A percentile compares a stretch with the other conserved stretches of the same genome.
Conservation (phyloP, 1,140 invertebrate genomes). For the Phocides pigmalion region DNA sequence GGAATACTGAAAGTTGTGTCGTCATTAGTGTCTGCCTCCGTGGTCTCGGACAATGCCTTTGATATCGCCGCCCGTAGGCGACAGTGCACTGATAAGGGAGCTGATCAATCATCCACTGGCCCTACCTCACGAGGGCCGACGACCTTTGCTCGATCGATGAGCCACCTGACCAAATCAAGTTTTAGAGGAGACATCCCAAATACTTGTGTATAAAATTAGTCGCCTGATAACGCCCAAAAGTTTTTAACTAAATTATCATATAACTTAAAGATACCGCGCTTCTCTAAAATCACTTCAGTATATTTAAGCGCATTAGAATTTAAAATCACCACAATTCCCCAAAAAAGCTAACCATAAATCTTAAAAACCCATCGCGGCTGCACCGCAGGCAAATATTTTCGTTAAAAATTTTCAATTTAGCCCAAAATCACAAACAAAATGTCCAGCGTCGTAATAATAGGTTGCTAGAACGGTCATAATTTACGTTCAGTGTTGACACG, state of each 20-base stretch:
- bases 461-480: slow-evolving; percentile 72
- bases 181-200: slow-evolving; percentile 61
- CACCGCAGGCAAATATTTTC: slow-evolving; percentile 71
- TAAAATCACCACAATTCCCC: slow-evolving; percentile 53
- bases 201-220: slow-evolving; percentile 49
- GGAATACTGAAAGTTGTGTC: slow-evolving; percentile 18
- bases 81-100: slow-evolving; percentile 72
- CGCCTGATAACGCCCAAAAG: slow-evolving; percentile 43
- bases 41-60: slow-evolving; percentile 75
- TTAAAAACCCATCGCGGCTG: slow-evolving; percentile 62
- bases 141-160: slow-evolving; percentile 54
- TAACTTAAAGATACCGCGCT: slow-evolving; percentile 34
- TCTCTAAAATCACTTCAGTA: slow-evolving; percentile 31
- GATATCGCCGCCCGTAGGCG: slow-evolving; percentile 75
- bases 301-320: slow-evolving; percentile 53
- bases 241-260: slow-evolving; percentile 34
- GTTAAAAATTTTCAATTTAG: slow-evolving; percentile 74
- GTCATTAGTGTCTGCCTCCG: slow-evolving; percentile 59
- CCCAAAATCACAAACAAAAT: slow-evolving; percentile 76
- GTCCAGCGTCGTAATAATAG: slow-evolving; percentile 75
- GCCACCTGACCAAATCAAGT: slow-evolving; percentile 73
- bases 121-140: slow-evolving; percentile 75
- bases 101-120: slow-evolving; percentile 78
- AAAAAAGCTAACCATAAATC: slow-evolving; percentile 68
- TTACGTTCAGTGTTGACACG: slow-evolving; percentile 78